Conservation (phyloP, 1,140 invertebrate species). For the Platorchestia sp. region DNA sequence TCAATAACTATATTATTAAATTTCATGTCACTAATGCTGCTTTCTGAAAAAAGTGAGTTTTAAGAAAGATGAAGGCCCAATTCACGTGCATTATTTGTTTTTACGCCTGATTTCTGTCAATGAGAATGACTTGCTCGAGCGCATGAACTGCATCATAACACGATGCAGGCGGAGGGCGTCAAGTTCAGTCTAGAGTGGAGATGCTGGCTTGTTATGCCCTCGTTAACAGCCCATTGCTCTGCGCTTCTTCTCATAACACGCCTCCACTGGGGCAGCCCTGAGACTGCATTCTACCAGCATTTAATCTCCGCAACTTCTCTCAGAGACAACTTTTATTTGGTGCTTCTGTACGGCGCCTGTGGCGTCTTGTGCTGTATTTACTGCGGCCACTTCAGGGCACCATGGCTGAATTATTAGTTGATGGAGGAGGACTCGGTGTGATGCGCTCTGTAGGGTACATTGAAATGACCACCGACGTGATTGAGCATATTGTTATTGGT, state of each 20-base stretch:
- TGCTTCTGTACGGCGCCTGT: neutral
- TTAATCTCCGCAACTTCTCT: neutral
- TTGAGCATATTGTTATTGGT: neutral
- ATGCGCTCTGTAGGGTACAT: neutral
- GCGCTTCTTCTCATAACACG: constrained; percentile 40
- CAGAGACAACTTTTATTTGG: neutral
- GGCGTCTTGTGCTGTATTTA: neutral
- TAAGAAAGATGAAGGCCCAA: no score
- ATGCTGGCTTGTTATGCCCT: constrained; percentile 17
- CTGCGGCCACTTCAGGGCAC: neutral
- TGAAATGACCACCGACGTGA: neutral
- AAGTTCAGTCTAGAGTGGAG: neutral
- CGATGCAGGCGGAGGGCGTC: neutral
- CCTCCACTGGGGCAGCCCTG: constrained; percentile 20
- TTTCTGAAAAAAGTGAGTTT: neutral
- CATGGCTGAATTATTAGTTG: neutral
- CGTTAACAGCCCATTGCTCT: neutral
- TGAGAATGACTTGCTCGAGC: neutral
- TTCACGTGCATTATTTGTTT: neutral
- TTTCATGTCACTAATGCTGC: neutral
- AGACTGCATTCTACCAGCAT: constrained; percentile 41
- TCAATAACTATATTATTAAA: neutral
- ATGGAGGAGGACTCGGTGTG: neutral
- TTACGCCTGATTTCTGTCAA: neutral
- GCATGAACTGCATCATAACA: neutral